Percentiles rank a stretch among this genome's conserved stretches.
phyloP scores from a whole-genome alignment of 2,113 vertebrate species.

The Fregata magnificens region DNA sequence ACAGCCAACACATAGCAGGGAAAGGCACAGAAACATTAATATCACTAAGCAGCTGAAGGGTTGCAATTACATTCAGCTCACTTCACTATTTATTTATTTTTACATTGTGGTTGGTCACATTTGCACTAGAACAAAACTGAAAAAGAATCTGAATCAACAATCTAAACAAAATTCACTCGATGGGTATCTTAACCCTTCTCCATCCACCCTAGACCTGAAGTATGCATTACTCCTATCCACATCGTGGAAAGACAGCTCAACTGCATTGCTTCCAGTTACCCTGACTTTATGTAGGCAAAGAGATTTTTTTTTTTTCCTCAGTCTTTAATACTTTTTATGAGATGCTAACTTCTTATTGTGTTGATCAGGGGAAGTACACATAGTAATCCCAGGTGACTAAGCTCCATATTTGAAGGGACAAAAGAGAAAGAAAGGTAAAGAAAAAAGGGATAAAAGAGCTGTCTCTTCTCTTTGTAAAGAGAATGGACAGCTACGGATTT shows the following conservation, averaged over 20 bases:
- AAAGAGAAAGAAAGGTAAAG: neutral
- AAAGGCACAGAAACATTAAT: neutral
- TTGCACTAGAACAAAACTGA: neutral
- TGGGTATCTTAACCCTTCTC: neutral
- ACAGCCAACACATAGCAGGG: neutral
- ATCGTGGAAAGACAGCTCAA: neutral
- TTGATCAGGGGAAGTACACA: neutral
- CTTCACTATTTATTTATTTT: neutral
- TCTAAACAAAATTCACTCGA: neutral
- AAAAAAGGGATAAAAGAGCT: neutral
- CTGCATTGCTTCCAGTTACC: neutral
- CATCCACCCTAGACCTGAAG: neutral
- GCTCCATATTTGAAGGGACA: neutral
- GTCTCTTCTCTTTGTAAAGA: neutral
- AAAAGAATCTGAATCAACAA: neutral
- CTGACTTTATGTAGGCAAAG: neutral
- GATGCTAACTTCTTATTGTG: neutral
- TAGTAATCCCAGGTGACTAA: neutral
- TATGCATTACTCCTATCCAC: neutral
- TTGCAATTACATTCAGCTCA: neutral
- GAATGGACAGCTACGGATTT: neutral
- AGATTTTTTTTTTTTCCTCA: neutral
- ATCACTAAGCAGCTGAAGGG: neutral
- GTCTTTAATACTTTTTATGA: neutral
- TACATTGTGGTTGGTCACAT: neutral